These are phyloP conservation scores for Drosophila rubida DNA, from an alignment of 2,888 invertebrate species.

Conservation along the genomic window DNA sequence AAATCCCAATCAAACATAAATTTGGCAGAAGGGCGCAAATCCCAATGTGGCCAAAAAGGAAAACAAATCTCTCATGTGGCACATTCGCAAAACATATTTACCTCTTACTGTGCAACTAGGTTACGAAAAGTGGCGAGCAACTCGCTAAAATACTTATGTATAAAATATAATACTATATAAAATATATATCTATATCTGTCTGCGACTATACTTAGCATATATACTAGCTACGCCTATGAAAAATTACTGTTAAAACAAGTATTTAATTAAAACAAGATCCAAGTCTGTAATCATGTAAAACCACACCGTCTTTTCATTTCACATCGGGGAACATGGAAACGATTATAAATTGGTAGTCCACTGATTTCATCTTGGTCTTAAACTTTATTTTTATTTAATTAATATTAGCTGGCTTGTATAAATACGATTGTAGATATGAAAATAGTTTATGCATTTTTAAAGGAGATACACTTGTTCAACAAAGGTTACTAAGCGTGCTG, in stretches of 20 bases:
- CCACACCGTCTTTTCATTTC: not conserved
- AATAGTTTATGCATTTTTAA: constrained; percentile 27
- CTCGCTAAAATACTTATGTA: constrained; percentile 48
- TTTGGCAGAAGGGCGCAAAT: constrained; percentile 51
- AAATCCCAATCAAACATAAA: not conserved
- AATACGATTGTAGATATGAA: constrained; percentile 30
- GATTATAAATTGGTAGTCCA: too few species aligned
- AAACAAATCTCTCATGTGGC: constrained; percentile 57
- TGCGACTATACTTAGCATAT: constrained; percentile 44
- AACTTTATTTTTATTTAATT: constrained; percentile 14
- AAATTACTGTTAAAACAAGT: constrained; percentile 69
- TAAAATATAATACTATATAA: constrained; percentile 42
- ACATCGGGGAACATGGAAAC: not conserved
- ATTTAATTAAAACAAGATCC: constrained; percentile 66
- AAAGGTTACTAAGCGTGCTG: constrained; percentile 55
- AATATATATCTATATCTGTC: constrained; percentile 33
- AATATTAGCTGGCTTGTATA: constrained; percentile 25
- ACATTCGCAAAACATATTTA: constrained; percentile 69
- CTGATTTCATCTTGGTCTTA: too few species aligned
- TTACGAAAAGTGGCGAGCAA: constrained; percentile 48
- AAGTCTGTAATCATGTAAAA: constrained; percentile 68
- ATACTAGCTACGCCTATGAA: constrained; percentile 49
- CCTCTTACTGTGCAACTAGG: constrained; percentile 74
- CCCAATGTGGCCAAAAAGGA: constrained; percentile 64
- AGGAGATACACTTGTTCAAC: constrained; percentile 61